Conservation (phyloP, 1,140 invertebrate species). For the Bactericera cockerelli region DNA sequence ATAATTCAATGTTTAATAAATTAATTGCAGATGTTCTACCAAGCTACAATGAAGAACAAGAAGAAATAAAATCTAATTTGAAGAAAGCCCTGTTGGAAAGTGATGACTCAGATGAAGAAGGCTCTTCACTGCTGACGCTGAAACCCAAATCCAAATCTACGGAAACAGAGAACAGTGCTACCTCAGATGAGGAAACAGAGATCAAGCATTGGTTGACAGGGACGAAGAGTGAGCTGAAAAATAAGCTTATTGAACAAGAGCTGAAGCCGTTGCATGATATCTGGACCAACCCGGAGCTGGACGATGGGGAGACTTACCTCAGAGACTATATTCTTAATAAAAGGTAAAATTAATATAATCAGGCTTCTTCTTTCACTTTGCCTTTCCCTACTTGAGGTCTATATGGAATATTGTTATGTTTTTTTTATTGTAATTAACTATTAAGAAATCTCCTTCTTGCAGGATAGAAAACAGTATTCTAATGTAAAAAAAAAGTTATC, state of each 20-base stretch:
- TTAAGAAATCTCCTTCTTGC: too few relatives aligned
- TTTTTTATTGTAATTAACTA: slow-evolving; percentile 1
- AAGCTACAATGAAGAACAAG: slow-evolving; percentile 53
- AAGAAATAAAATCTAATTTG: slow-evolving; percentile 49
- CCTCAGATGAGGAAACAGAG: slow-evolving; percentile 45
- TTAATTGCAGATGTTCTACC: slow-evolving; percentile 20
- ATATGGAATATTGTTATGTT: neutral
- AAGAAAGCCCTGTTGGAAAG: slow-evolving; percentile 32
- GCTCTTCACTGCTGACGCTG: slow-evolving; percentile 37
- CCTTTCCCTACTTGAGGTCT: too few relatives aligned
- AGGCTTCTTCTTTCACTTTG: slow-evolving; percentile 1
- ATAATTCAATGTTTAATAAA: too few relatives aligned
- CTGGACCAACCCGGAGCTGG: slow-evolving; percentile 69
- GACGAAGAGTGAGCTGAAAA: slow-evolving; percentile 44
- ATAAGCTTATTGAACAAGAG: slow-evolving; percentile 42
- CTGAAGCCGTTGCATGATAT: slow-evolving; percentile 61
- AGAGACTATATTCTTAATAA: slow-evolving; percentile 87
- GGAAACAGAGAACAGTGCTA: slow-evolving; percentile 32
- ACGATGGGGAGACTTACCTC: slow-evolving; percentile 72
- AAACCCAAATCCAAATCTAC: slow-evolving; percentile 42
- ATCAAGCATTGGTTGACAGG: slow-evolving; percentile 72
- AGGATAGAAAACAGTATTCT: too few relatives aligned
- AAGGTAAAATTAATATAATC: slow-evolving; percentile 42
- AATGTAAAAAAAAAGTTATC: too few relatives aligned
- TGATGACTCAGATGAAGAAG: slow-evolving; percentile 36